Evolutionary conservation across 2,113 vertebrate species (phyloP).

Genomic region (human (Homo sapiens)): DNA sequence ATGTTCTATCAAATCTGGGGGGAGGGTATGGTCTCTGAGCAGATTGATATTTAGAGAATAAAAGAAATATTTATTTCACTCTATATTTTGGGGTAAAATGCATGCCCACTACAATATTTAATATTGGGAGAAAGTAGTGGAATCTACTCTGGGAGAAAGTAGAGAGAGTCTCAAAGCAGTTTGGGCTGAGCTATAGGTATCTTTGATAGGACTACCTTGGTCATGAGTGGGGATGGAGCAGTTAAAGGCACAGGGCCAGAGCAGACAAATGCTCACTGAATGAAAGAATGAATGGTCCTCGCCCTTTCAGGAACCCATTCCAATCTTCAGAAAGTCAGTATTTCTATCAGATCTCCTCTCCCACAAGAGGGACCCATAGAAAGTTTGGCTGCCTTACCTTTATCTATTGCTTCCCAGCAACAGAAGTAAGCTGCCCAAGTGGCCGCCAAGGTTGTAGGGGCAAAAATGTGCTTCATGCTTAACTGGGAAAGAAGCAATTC

Average conservation of each 20-base stretch:
- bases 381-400: not conserved
- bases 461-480: slow-evolving; percentile 59
- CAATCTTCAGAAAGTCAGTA: slow-evolving; percentile 19
- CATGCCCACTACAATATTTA: not conserved
- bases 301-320: not conserved
- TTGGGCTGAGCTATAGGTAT: not conserved
- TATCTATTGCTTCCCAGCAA: slow-evolving; percentile 61
- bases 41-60: not conserved
- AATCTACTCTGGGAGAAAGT: not conserved
- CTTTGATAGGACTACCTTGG: not conserved
- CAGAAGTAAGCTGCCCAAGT: slow-evolving; percentile 51
- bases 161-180: not conserved
- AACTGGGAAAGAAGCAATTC: slow-evolving; percentile 67
- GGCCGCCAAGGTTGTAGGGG: not conserved
- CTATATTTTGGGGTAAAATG: slow-evolving; percentile 17
- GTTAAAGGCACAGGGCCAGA: not conserved
- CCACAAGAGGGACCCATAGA: slow-evolving; percentile 30
- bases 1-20: slow-evolving; percentile 13
- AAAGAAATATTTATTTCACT: not conserved
- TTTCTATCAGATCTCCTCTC: slow-evolving; percentile 15
- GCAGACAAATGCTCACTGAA: not conserved
- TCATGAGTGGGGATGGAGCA: not conserved
- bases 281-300: not conserved
- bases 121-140: not conserved
- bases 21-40: not conserved